These are phyloP conservation scores for Colaptes auratus DNA, from an alignment of 2,113 vertebrate species.

Conservation along the genomic window DNA sequence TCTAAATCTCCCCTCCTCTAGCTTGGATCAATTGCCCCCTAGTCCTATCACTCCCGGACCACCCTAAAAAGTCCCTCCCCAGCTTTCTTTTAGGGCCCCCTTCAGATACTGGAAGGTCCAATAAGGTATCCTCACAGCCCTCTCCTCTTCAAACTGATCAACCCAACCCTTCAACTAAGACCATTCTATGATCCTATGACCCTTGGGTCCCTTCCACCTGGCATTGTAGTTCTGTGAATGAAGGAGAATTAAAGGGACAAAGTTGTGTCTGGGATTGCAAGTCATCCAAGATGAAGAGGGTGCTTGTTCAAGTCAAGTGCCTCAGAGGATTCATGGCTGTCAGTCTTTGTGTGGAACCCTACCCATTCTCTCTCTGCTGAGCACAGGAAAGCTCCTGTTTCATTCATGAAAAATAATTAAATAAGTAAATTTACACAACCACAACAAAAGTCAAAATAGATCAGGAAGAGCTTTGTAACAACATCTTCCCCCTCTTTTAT, in stretches of 20 bases:
- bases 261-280: neutral
- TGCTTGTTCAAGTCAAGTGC: neutral
- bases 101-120: too few relatives aligned
- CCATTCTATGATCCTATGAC: too few relatives aligned
- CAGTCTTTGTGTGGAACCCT: fast-evolving
- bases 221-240: neutral
- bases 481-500: too few relatives aligned
- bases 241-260: fast-evolving
- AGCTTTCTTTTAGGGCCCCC: too few relatives aligned
- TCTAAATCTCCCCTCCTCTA: too few relatives aligned
- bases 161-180: too few relatives aligned
- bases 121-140: too few relatives aligned
- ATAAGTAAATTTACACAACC: neutral
- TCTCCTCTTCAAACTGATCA: too few relatives aligned
- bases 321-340: neutral
- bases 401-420: constrained; percentile 21
- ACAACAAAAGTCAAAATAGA: neutral
- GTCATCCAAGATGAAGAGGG: neutral
- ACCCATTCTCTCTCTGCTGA: neutral
- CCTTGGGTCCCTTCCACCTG: too few relatives aligned
- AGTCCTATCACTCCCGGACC: too few relatives aligned
- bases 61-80: too few relatives aligned
- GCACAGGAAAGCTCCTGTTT: constrained; percentile 19
- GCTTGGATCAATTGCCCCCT: too few relatives aligned
- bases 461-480: neutral